A percentile compares a stretch with the other conserved stretches of the same genome.
Evolutionary conservation across 2,888 invertebrate species (phyloP).

Genomic region (Acrobasis consociella): DNA sequence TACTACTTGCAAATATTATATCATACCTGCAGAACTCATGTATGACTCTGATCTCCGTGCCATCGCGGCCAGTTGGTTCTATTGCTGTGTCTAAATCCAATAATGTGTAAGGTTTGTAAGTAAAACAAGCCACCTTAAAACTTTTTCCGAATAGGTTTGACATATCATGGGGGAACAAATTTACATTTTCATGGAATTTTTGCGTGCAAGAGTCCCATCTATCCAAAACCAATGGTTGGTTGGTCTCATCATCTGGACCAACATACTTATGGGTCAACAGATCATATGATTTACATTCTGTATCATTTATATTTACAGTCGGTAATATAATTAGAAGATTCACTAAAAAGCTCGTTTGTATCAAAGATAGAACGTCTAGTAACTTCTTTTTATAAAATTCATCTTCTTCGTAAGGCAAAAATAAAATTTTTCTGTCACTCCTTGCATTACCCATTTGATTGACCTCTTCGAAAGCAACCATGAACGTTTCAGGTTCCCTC

Average conservation of each 20-base stretch:
- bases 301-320: constrained; percentile 27
- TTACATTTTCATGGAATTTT: constrained; percentile 51
- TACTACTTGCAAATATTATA: neutral
- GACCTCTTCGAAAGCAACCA: constrained; percentile 63
- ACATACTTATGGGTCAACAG: constrained; percentile 70
- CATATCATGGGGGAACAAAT: constrained; percentile 77
- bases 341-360: constrained; percentile 57
- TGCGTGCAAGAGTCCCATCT: constrained; percentile 63
- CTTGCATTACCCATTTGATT: constrained; percentile 61
- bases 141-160: constrained; percentile 68
- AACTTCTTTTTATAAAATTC: constrained; percentile 32
- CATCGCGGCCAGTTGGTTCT: constrained; percentile 73
- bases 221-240: constrained; percentile 58
- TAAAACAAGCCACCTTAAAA: constrained; percentile 80
- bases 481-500: constrained; percentile 58
- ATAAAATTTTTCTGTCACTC: constrained; percentile 70
- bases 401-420: constrained; percentile 51
- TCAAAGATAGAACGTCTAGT: constrained; percentile 52
- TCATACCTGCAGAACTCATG: constrained; percentile 77
- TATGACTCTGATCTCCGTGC: constrained; percentile 74
- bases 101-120: constrained; percentile 84
- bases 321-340: constrained; percentile 59
- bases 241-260: constrained; percentile 48
- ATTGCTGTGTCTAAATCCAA: constrained; percentile 59
- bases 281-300: constrained; percentile 50